These are phyloP conservation scores for Botia almorhae DNA, from an alignment of 2,797 vertebrate species.

Conservation along the genomic window DNA sequence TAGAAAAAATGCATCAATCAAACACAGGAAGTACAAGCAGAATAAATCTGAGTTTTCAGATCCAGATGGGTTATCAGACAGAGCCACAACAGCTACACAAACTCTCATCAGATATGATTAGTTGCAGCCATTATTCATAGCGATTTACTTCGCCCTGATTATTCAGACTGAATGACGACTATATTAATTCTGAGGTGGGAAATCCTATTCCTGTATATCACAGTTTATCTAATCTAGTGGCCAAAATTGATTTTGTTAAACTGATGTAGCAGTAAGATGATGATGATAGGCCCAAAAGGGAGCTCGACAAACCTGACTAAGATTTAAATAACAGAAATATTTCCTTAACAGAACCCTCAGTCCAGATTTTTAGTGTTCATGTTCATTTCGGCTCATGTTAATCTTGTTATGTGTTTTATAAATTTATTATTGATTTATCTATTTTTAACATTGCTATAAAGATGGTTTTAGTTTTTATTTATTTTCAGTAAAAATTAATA, in stretches of 20 bases:
- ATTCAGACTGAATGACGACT: conserved; percentile 41
- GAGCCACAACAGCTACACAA: conserved; percentile 46
- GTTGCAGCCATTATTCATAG: conserved; percentile 32
- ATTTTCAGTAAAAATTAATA: too few species aligned
- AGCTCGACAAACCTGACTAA: conserved; percentile 28
- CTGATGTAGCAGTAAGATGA: conserved; percentile 10
- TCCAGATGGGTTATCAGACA: conserved; percentile 39
- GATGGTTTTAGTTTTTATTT: too few species aligned
- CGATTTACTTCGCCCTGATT: conserved; percentile 39
- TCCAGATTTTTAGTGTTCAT: too few species aligned
- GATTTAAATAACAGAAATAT: neutral
- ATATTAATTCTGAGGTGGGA: conserved; percentile 24
- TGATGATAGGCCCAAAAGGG: conserved; percentile 15
- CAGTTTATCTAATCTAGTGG: conserved; percentile 32
- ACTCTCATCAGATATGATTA: conserved; percentile 41
- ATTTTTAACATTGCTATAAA: too few species aligned
- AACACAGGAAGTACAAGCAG: conserved; percentile 22
- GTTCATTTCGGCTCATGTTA: too few species aligned
- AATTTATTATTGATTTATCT: too few species aligned
- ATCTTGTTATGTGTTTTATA: too few species aligned
- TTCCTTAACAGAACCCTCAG: neutral
- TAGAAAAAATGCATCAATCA: conserved; percentile 21
- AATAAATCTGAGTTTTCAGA: conserved; percentile 35
- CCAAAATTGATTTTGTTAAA: conserved; percentile 36
- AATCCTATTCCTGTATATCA: conserved; percentile 35